Conservation (phyloP, 37 sponge, comb jelly and placozoan species). For the Dysidea cf. avara region DNA sequence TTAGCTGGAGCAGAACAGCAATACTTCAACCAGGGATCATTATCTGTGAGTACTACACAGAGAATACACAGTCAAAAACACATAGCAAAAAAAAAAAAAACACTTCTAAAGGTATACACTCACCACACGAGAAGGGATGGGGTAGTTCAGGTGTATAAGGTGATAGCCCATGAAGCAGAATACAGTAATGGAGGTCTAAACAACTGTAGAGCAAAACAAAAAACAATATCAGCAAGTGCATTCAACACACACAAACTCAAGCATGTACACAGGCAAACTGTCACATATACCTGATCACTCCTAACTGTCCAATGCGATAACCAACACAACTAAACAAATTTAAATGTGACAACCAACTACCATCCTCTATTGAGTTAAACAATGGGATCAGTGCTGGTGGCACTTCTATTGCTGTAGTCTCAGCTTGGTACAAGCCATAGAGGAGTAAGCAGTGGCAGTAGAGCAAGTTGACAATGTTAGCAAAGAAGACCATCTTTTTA, state of each 20-base stretch:
- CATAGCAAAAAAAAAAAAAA: background rate
- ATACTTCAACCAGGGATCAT: conserved; percentile 57
- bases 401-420: too few relatives aligned
- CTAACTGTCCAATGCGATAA: conserved; percentile 75
- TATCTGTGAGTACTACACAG: background rate
- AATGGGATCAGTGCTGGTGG: too few relatives aligned
- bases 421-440: background rate
- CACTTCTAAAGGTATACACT: too few relatives aligned
- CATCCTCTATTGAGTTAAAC: too few relatives aligned
- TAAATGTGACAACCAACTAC: too few relatives aligned
- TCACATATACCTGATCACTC: conserved; percentile 52
- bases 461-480: conserved; percentile 73
- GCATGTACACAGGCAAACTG: conserved; percentile 16
- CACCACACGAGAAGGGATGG: too few relatives aligned
- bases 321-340: conserved; percentile 41
- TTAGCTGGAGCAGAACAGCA: conserved; percentile 29
- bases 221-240: background rate
- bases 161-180: conserved; percentile 39
- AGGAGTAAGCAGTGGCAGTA: conserved; percentile 61
- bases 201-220: conserved; percentile 28
- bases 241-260: conserved; percentile 16
- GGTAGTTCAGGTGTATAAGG: conserved; percentile 2
- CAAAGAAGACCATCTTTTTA: conserved; percentile 60
- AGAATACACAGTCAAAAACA: background rate
- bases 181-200: conserved; percentile 58